phyloP scores from a whole-genome alignment of 2,797 vertebrate genomes.

The Parauchenoglanis ngamensis region DNA sequence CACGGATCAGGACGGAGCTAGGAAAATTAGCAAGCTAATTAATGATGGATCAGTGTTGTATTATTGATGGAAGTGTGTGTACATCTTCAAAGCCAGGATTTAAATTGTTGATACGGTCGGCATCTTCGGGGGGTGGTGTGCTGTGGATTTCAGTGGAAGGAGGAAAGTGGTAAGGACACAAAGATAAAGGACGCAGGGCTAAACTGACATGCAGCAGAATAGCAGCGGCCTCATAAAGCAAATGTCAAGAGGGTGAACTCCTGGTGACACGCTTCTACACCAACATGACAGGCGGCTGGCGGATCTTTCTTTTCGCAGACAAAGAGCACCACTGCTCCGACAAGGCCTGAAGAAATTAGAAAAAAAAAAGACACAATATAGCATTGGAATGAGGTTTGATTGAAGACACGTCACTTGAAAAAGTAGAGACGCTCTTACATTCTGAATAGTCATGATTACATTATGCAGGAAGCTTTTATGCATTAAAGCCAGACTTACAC shows the following conservation, averaged over 20 bases:
- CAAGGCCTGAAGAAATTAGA: background rate
- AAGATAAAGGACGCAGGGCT: background rate
- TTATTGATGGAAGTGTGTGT: slow-evolving; percentile 45
- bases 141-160: slow-evolving; percentile 38
- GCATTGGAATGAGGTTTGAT: background rate
- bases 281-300: background rate
- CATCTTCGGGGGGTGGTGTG: background rate
- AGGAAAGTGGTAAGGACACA: slow-evolving; percentile 22
- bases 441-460: slow-evolving; percentile 23
- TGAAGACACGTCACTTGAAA: slow-evolving; percentile 5
- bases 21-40: slow-evolving; percentile 37
- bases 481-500: background rate
- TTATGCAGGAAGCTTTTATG: background rate
- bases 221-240: background rate
- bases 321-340: background rate
- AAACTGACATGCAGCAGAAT: background rate
- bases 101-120: slow-evolving; percentile 36
- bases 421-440: background rate
- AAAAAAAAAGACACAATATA: background rate
- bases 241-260: background rate
- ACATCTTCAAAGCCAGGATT: slow-evolving; percentile 57
- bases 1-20: slow-evolving; percentile 39
- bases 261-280: background rate
- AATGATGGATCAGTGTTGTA: slow-evolving; percentile 33
- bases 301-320: background rate